A percentile compares a stretch with the other conserved stretches of the same genome.
Conservation (phyloP, 2,113 vertebrate species). For the Sterna hirundo region DNA sequence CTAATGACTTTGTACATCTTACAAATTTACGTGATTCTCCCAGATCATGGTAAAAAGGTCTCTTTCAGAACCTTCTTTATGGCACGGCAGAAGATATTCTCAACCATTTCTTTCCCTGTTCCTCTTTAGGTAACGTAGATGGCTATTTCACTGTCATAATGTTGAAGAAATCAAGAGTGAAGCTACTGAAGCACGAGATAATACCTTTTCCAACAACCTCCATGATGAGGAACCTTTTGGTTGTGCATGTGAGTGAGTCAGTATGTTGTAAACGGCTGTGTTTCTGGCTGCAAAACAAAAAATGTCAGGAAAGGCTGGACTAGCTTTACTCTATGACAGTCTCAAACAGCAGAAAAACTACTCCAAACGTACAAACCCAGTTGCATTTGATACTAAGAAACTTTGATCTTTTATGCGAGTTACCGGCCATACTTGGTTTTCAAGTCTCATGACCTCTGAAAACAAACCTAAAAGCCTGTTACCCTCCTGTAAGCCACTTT, state of each 20-base stretch:
- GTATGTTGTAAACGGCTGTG: background rate
- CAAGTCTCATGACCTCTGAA: background rate
- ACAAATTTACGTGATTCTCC: fast-evolving
- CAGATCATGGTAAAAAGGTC: background rate
- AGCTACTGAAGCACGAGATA: constrained; percentile 82
- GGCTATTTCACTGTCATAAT: constrained; percentile 91
- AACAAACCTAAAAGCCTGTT: background rate
- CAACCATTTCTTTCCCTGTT: background rate
- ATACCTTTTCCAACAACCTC: constrained; percentile 83
- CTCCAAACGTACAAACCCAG: background rate
- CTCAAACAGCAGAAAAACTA: background rate
- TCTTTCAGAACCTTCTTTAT: background rate
- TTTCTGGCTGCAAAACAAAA: background rate
- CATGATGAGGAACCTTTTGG: constrained; percentile 95
- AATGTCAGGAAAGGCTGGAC: background rate
- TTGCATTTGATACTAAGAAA: background rate
- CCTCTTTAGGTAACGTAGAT: constrained; percentile 80
- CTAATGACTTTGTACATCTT: background rate
- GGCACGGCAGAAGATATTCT: background rate
- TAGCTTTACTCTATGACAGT: background rate
- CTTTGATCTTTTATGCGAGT: background rate
- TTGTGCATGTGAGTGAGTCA: constrained; percentile 80
- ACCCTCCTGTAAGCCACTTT: background rate
- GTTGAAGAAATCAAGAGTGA: constrained; percentile 90
- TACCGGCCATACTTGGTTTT: background rate